Conservation (phyloP, 2,797 vertebrate genomes). For the Hypotaenidia okinawae region DNA sequence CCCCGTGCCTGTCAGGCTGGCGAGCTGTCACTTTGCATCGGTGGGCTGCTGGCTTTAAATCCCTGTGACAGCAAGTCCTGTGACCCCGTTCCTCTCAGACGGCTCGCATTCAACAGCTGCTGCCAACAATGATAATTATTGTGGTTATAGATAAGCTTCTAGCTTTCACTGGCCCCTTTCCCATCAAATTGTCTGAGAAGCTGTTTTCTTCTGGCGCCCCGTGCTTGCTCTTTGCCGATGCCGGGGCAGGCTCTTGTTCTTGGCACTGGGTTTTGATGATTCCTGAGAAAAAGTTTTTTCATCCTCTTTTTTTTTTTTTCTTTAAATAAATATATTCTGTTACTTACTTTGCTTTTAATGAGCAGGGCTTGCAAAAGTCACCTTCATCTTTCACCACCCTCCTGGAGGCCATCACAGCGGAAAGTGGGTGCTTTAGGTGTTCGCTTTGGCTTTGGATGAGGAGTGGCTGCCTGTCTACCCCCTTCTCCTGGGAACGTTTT, state of each 20-base stretch:
- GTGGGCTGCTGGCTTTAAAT: constrained; percentile 20
- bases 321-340: neutral
- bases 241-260: constrained; percentile 45
- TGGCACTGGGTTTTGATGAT: constrained; percentile 14
- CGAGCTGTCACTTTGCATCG: constrained; percentile 34
- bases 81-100: constrained; percentile 64
- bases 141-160: constrained; percentile 65
- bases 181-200: constrained; percentile 60
- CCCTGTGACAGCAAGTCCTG: constrained; percentile 47
- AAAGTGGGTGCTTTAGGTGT: neutral
- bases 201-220: constrained; percentile 64
- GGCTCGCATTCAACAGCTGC: constrained; percentile 43
- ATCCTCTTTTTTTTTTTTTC: neutral
- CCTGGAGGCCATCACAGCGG: rapidly evolving
- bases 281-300: constrained; percentile 46
- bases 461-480: neutral
- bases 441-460: neutral
- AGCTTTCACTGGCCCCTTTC: constrained; percentile 72
- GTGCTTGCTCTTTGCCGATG: constrained; percentile 18
- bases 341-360: neutral
- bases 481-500: neutral
- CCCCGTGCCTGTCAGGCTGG: neutral
- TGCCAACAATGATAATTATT: constrained; percentile 68
- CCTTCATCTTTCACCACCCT: neutral
- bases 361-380: neutral